Evolutionary conservation across 2,797 vertebrate genomes (phyloP), one percentile per base, ranked within the genome.

Genomic region (Pygocentrus nattereri): DNA sequence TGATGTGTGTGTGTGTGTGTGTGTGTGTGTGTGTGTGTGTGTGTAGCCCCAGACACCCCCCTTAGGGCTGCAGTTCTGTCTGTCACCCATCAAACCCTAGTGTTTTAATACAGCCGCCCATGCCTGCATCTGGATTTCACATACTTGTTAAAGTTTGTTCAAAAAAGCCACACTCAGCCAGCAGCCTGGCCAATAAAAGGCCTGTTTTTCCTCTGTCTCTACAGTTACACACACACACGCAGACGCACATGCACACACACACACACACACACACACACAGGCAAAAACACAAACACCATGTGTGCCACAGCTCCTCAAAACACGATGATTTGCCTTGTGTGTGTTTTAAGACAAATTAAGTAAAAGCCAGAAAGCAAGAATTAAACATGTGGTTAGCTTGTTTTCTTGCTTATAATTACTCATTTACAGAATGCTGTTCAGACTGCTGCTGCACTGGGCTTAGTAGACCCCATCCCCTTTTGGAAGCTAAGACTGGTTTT

Each of bases 321-420:
- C 85, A 86, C 75, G 70, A 81, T 84, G 85, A 83, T 85, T 85
- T 84, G 85, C 84, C 81, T 85, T 72, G 65, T 87, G 80, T 87
- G 68, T 87, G 65, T 67, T 72, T 64, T 88, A 84, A 78, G 62
- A 69, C 88, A 90, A 88, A 90, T 88, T 82, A 89, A 83, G 74
- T 84, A 82, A 85, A 87, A 85, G 82, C 90, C 86, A 88, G 69
- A 82, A 83, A 92, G 90, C 82, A 87, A 90, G 87, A 83, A 81
- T 82, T 87, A 88, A 93, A 90, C 91, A 93, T 92, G 88, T 91
- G 89, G 91, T 92, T 84, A 86, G 85, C 86, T 90, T 91, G 87
- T 92, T 92, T 87, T 67, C 88, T 87, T 86, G 88, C 89, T 91
- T 92, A 86, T 93, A 93, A 93, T 92, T 92, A 91, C 85, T 89